Evolutionary conservation across 2,888 invertebrate genomes (phyloP), one percentile per base, ranked within the genome.

Genomic region (Himalopsyche anomala): DNA sequence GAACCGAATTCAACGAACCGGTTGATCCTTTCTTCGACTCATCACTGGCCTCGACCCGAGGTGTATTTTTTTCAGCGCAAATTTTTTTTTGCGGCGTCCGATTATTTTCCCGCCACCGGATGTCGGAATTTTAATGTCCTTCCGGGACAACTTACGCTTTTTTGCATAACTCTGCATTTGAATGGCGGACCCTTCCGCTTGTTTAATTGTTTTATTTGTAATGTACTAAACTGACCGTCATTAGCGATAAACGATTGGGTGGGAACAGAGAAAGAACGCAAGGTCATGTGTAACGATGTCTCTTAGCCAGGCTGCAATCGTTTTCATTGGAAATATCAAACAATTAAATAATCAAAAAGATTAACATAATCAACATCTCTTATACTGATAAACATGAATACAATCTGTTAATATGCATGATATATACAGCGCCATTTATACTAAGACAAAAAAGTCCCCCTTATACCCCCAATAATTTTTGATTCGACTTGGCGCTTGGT

Each of bases 111-210:
- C 38, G 74, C 74, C 74, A 74, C 74, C 74, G 74, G 74, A 74
- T 74, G 74, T 74, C 74, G 74, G 74, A 74, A 38, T 74, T 74
- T 74, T 74, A 74, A 74, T 74, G 74, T 74, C 15, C 74, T 38
- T 74, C 74, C 36, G 74, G 74, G 74, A 74, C 74, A 74, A 36
- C 74, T 74, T 74, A 74, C 74, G 74, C 11, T 74, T 74, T 74
- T 74, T 74, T 38, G 74, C 74, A 74, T 74, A 74, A 74, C 74
- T 74, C 74, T 74, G 74, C 74, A 74, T 74, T 74, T 74, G 74
- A 74, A 74, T 74, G 38, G 28, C 12, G 69, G 74, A 74, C 74
- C 74, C 74, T 74, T 74, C 38, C 74, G 36, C 74, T 36, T 74
- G 36, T 74, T 74, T 74, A 74, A 74, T 74, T 74, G 74, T 74